phyloP scores from a whole-genome alignment of 2,113 vertebrate genomes.

The Hipposideros armiger region DNA sequence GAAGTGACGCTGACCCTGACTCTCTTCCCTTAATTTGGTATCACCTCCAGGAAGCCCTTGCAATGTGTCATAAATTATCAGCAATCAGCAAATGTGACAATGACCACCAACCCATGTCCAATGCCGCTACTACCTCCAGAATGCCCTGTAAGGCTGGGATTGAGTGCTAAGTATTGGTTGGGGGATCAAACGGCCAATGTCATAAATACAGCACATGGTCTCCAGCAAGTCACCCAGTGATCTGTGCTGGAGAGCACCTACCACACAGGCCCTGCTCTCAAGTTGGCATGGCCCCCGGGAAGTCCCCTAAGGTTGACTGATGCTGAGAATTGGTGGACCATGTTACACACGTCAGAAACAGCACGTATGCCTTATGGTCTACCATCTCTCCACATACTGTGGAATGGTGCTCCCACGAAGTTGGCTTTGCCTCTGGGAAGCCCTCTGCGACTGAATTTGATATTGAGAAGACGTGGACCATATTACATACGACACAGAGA shows the following conservation, averaged over 20 bases:
- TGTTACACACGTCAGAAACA: not conserved
- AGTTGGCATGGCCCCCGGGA: not conserved
- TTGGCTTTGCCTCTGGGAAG: slow-evolving; percentile 62
- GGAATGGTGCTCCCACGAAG: not conserved
- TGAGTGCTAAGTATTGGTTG: not conserved
- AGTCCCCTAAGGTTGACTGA: not conserved
- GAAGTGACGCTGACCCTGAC: not conserved
- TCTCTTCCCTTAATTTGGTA: slow-evolving; percentile 13
- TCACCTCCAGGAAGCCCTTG: not conserved
- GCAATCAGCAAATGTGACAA: not conserved
- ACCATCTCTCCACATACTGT: not conserved
- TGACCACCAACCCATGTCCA: not conserved
- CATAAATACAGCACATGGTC: not conserved
- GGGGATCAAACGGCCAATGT: not conserved
- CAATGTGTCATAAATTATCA: too few species aligned
- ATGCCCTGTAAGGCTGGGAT: not conserved
- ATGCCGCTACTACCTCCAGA: not conserved
- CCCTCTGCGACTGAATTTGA: slow-evolving; percentile 64
- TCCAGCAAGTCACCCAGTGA: not conserved
- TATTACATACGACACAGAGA: slow-evolving; percentile 70
- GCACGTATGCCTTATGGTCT: not conserved
- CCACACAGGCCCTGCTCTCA: not conserved
- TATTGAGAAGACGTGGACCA: slow-evolving; percentile 81
- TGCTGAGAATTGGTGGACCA: not conserved
- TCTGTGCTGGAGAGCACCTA: fast-evolving